These are phyloP conservation scores for Toxostoma redivivum DNA, from an alignment of 2,113 vertebrate species.

Conservation along the genomic window DNA sequence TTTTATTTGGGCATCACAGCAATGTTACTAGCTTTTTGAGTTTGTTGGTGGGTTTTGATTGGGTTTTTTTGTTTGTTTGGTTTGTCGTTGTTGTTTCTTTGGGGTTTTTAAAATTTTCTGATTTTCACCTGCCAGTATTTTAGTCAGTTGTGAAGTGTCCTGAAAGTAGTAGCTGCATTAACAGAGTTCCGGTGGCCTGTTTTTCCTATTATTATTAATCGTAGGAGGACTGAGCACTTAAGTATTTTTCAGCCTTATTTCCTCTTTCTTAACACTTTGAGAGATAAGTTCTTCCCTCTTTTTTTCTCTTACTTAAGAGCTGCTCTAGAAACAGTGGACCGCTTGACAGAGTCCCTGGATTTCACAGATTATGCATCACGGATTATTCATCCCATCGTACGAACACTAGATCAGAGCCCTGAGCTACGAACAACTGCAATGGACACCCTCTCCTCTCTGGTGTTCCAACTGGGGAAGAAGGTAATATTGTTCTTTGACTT, in stretches of 20 bases:
- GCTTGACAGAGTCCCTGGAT: conserved; percentile 93
- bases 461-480: conserved; percentile 98
- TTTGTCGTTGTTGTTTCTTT: background rate
- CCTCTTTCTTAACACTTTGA: background rate
- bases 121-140: background rate
- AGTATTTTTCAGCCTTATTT: background rate
- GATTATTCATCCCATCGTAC: conserved; percentile 95
- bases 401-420: conserved; percentile 90
- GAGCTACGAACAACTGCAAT: conserved; percentile 91
- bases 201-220: background rate
- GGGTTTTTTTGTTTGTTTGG: background rate
- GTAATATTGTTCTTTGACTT: conserved; percentile 55
- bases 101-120: background rate
- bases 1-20: background rate
- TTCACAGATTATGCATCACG: conserved; percentile 97
- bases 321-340: conserved; percentile 92
- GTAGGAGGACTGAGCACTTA: background rate
- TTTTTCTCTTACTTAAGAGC: conserved; percentile 73
- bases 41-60: background rate
- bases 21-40: background rate
- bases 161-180: background rate
- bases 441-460: conserved; percentile 95
- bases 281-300: background rate
- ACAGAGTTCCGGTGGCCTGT: background rate
- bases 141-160: background rate